Evolutionary conservation across 2,113 vertebrate species (phyloP), one percentile per base, ranked within the genome.

Genomic region (Pseudorasbora parva): DNA sequence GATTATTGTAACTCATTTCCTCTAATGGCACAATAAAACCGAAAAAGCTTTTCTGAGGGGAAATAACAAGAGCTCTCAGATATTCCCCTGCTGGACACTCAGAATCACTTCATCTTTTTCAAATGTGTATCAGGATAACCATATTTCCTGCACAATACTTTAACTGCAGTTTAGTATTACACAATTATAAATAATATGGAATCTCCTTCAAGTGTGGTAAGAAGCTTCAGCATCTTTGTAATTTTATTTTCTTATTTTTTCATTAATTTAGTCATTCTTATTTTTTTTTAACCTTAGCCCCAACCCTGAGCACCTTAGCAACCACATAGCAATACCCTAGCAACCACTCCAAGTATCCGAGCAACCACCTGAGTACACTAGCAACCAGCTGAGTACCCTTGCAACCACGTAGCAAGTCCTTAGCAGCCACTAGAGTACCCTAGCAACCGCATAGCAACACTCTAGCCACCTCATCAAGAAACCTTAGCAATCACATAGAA

Each of bases 1-100:
- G 69, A 72, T 72, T 72, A 72, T 72, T 11, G 69, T 72, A 72
- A 47, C 69, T 72, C 69, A 47, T 72, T 47, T 72, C 69, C 41
- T 47, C 21, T 72, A 45, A 72, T 72, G 41, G 69, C 69, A 72
- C 69, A 72, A 72, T 72, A 72, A 72, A 47, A 47, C 14, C 2
- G 5, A 72, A 72, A 25, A 47, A 47, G 41, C 4, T 2, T 45
- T 71, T 45, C 68, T 45, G 41, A 45, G n/a, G 11, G 41, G 2
- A 72, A 23, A 72, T 47, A 47, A 23, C n/a, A 37, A 12, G 21
- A 2, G n/a, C n/a, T 37, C 4, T 23, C 1, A 23, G 12, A 5
- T 2, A 19, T 68, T 72, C 21, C n/a, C 5, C 21, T 15, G 69
- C n/a, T 23, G n/a, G 69, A 72, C 69, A 23, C 68, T 47, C 69